These are phyloP conservation scores for Aurelia sp. DNA, from an alignment of 30 jellyfish, hydroid and myxozoan genomes.

Conservation along the genomic window DNA sequence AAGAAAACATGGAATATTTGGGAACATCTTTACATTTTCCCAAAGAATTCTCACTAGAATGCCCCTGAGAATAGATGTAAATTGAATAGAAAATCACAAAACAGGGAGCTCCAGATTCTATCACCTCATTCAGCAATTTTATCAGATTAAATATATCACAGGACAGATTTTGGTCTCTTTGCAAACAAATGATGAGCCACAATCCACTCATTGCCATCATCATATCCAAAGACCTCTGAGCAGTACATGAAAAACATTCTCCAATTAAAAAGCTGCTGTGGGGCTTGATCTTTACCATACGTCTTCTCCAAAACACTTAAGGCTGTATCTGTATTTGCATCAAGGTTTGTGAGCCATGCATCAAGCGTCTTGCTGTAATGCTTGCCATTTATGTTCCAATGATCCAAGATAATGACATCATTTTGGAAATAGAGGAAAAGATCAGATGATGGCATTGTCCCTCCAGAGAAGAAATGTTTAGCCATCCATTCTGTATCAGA, in stretches of 20 bases:
- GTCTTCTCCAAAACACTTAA: slow-evolving; percentile 41
- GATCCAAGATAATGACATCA: slow-evolving; percentile 68
- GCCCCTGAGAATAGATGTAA: too few species aligned
- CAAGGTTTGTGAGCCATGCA: slow-evolving; percentile 82
- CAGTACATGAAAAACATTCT: slow-evolving; percentile 83
- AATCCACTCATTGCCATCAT: slow-evolving; percentile 91
- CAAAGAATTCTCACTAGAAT: too few species aligned
- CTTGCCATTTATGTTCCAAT: slow-evolving; percentile 86
- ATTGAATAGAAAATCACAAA: too few species aligned
- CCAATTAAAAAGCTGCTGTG: slow-evolving; percentile 80
- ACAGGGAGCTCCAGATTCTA: too few species aligned
- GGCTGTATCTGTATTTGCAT: slow-evolving; percentile 63
- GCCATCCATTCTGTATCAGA: slow-evolving; percentile 89
- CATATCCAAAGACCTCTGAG: slow-evolving; percentile 72
- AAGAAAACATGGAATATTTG: too few species aligned
- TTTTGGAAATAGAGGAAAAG: slow-evolving; percentile 81
- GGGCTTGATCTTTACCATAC: slow-evolving; percentile 77
- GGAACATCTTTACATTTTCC: too few species aligned
- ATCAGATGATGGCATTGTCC: slow-evolving; percentile 88
- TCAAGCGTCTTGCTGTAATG: slow-evolving; percentile 84
- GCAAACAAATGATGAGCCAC: slow-evolving; percentile 85
- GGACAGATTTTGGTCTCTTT: slow-evolving; percentile 68
- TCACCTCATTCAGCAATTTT: too few species aligned
- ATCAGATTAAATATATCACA: neutral
- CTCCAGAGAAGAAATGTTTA: slow-evolving; percentile 81